Conservation (phyloP, 2,888 invertebrate genomes). For the Drosophila colorata region DNA sequence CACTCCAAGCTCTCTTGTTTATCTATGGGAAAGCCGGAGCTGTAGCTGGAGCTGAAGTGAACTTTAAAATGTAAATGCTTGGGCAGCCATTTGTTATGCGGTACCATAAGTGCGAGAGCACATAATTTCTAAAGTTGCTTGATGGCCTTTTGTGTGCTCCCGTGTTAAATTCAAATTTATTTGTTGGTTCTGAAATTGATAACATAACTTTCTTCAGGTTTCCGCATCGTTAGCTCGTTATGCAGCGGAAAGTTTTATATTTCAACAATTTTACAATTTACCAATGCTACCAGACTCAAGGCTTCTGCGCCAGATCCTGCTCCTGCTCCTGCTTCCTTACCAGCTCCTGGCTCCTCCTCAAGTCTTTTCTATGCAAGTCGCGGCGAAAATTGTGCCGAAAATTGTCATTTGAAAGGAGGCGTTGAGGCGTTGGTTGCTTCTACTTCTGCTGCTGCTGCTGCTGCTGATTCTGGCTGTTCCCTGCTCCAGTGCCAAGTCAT, state of each 20-base stretch:
- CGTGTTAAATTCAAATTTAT: constrained; percentile 84
- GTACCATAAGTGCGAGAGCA: constrained; percentile 36
- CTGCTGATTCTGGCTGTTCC: constrained; percentile 41
- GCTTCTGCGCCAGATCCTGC: too few species aligned
- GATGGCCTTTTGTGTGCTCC: constrained; percentile 53
- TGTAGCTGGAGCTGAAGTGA: neutral
- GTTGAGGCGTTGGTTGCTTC: constrained; percentile 25
- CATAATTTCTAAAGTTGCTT: constrained; percentile 50
- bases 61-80: constrained; percentile 33
- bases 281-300: constrained; percentile 36
- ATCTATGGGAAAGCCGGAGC: neutral
- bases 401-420: constrained; percentile 72
- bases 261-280: constrained; percentile 79
- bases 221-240: constrained; percentile 84
- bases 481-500: constrained; percentile 74
- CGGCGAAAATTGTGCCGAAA: constrained; percentile 76
- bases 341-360: neutral
- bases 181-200: constrained; percentile 84
- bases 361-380: constrained; percentile 30
- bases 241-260: constrained; percentile 84
- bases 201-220: constrained; percentile 85
- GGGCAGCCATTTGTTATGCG: constrained; percentile 15
- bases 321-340: neutral
- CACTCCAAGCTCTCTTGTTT: neutral
- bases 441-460: constrained; percentile 21